Conservation (phyloP, 2,113 vertebrate species). For the Taurulus bubalis region DNA sequence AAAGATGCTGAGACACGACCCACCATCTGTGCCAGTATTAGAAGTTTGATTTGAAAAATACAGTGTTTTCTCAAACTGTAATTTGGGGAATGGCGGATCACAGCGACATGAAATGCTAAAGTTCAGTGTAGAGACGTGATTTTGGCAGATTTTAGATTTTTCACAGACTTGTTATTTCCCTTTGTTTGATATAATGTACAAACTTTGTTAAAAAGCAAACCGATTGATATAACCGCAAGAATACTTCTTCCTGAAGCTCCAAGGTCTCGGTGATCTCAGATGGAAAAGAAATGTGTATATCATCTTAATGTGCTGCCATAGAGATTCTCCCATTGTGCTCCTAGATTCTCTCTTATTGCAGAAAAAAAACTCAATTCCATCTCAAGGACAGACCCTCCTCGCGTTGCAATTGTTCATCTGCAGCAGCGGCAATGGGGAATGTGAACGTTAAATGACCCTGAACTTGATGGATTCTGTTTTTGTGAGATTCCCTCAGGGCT, state of each 20-base stretch:
- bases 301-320: conserved; percentile 13
- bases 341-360: conserved; percentile 9
- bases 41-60: conserved; percentile 27
- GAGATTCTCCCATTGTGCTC: conserved; percentile 30
- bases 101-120: not conserved
- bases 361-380: conserved; percentile 63
- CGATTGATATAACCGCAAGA: not conserved
- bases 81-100: not conserved
- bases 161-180: not conserved
- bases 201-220: not conserved
- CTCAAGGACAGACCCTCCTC: conserved; percentile 64
- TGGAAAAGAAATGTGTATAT: conserved; percentile 40
- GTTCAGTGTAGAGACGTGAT: not conserved
- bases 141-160: not conserved
- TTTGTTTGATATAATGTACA: not conserved
- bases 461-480: conserved; percentile 75
- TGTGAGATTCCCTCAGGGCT: conserved; percentile 63
- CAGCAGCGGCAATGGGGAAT: conserved; percentile 32
- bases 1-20: conserved; percentile 40
- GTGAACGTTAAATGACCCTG: conserved; percentile 74
- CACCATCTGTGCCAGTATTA: not conserved
- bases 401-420: conserved; percentile 63
- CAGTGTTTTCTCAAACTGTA: conserved; percentile 3
- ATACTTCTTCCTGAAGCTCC: conserved; percentile 5
- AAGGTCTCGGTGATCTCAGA: conserved; percentile 20